phyloP scores from a whole-genome alignment of 2,888 invertebrate species.

The Xylocampa areola region DNA sequence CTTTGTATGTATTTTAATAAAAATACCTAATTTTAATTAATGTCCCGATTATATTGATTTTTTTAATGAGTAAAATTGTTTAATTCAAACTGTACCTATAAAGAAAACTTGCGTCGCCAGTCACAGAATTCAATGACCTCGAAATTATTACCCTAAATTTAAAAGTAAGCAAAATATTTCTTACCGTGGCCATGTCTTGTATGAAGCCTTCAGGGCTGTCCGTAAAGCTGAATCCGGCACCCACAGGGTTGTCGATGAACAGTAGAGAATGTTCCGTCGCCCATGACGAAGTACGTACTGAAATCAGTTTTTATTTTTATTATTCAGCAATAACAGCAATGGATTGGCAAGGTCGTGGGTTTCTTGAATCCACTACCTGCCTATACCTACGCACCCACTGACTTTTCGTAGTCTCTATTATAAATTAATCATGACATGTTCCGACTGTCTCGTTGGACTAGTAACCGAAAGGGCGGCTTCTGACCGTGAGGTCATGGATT shows the following conservation, averaged over 20 bases:
- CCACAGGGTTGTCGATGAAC: constrained; percentile 92
- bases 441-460: too few species aligned
- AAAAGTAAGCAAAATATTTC: constrained; percentile 33
- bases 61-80: too few species aligned
- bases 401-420: too few species aligned
- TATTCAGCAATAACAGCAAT: background rate
- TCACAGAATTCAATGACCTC: constrained; percentile 10
- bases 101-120: background rate
- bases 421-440: too few species aligned
- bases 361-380: too few species aligned
- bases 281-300: constrained; percentile 88
- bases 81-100: background rate
- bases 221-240: constrained; percentile 91
- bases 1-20: too few species aligned
- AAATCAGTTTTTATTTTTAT: constrained; percentile 44
- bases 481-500: too few species aligned
- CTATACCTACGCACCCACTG: too few species aligned
- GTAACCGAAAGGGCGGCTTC: too few species aligned
- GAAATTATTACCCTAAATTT: constrained; percentile 2
- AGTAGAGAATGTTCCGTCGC: constrained; percentile 88
- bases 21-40: too few species aligned
- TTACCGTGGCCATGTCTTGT: constrained; percentile 88
- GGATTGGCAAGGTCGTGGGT: too few species aligned
- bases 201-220: constrained; percentile 87
- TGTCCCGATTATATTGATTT: too few species aligned